Evolutionary conservation across 2,797 vertebrate species (phyloP), one percentile per base, ranked within the genome.

Genomic region (Podarcis siculus): DNA sequence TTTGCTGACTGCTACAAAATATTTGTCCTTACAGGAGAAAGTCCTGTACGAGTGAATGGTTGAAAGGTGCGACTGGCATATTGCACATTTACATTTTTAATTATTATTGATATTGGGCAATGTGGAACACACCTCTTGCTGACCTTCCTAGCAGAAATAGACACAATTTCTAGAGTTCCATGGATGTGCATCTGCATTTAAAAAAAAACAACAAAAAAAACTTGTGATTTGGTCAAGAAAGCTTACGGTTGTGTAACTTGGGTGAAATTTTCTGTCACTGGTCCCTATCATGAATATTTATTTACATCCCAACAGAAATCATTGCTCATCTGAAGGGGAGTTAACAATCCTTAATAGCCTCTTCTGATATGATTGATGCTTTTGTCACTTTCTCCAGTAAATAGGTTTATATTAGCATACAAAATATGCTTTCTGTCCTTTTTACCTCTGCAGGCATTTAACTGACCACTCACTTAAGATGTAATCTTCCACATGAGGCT

Each of bases 341-440:
- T 97, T 97, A 97, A 97, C 97, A 95, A 96, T 97, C 94, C 95
- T 97, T 97, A 97, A 97, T 97, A 97, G 96, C 95, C 95, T 95
- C 96, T 97, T 97, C 96, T 97, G 95, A 96, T 96, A 95, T 97
- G 97, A 97, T 97, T 97, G 97, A 97, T 97, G 97, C 96, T 97
- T 97, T 97, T 97, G 97, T 97, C 97, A 97, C 96, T 96, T 97
- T 95, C 95, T 95, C 95, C 95, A 97, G 96, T 97, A 97, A 97
- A 97, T 97, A 97, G 97, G 95, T 95, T 96, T 96, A 95, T 90
- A 97, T 97, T 97, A 97, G 96, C 96, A 97, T 97, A 97, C 93
- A 94, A 97, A 96, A 97, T 96, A 95, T 95, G 96, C 90, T 97
- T 88, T 96, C 96, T 96, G 95, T 96, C 96, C 97, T 96, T 96